Evolutionary conservation across 2,888 invertebrate species (phyloP).

Genomic region (Liposcelis brunnea): DNA sequence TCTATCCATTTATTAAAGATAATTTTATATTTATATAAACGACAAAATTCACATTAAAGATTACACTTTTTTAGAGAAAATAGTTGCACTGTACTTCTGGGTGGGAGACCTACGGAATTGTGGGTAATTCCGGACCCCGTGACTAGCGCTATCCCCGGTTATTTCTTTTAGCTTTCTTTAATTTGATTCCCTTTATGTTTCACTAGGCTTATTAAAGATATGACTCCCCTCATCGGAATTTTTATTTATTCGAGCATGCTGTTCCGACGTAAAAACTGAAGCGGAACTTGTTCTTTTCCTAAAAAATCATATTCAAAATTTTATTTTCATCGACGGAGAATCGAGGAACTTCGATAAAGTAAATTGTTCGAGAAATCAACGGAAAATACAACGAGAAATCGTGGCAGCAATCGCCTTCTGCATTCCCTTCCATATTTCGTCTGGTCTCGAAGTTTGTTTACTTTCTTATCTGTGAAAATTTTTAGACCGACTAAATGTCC

Average conservation of each 20-base stretch:
- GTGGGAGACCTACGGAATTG: conserved; percentile 8
- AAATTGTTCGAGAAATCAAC: too few relatives aligned
- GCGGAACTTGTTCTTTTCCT: too few relatives aligned
- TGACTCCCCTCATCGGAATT: not conserved
- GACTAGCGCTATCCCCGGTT: conserved; percentile 4
- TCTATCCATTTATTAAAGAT: conserved; percentile 4
- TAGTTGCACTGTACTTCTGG: conserved; percentile 8
- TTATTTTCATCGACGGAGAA: too few relatives aligned
- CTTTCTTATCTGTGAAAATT: too few relatives aligned
- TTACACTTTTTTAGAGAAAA: conserved; percentile 2
- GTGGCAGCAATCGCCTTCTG: too few relatives aligned
- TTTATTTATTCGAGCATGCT: not conserved
- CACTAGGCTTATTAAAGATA: not conserved
- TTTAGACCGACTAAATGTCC: conserved; percentile 1
- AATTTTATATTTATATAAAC: not conserved
- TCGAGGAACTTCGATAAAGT: too few relatives aligned
- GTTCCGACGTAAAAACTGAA: too few relatives aligned
- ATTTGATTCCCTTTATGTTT: not conserved
- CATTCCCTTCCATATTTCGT: too few relatives aligned
- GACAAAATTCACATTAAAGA: conserved; percentile 1
- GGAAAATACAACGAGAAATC: too few relatives aligned
- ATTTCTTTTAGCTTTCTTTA: not conserved
- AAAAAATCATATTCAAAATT: too few relatives aligned
- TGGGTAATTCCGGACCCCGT: conserved; percentile 7
- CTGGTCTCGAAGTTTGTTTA: too few relatives aligned